Conservation (phyloP, 2,888 invertebrate genomes). For the Oxycera nigricornis region DNA sequence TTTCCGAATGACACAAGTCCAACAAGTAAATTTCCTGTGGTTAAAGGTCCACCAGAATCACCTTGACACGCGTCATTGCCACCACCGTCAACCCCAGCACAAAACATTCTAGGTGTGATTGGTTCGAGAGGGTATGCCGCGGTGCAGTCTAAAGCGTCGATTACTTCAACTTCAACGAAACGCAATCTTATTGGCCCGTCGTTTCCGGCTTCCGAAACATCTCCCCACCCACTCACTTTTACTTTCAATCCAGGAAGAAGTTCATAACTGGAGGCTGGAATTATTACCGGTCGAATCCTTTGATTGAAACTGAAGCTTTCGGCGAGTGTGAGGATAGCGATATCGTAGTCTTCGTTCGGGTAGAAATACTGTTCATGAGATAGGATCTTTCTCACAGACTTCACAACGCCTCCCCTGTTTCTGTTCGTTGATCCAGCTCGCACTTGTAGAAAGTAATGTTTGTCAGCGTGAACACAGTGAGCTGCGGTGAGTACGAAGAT, state of each 20-base stretch:
- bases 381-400: slow-evolving; percentile 58
- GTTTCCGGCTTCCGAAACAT: slow-evolving; percentile 44
- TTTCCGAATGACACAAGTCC: slow-evolving; percentile 44
- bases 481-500: slow-evolving; percentile 65
- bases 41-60: slow-evolving; percentile 44
- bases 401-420: slow-evolving; percentile 45
- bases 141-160: slow-evolving; percentile 38
- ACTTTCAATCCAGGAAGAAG: slow-evolving; percentile 38
- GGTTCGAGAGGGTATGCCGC: slow-evolving; percentile 48
- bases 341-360: slow-evolving; percentile 63
- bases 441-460: background rate
- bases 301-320: slow-evolving; percentile 15
- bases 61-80: slow-evolving; percentile 44
- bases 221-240: slow-evolving; percentile 47
- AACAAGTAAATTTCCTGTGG: slow-evolving; percentile 16
- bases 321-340: slow-evolving; percentile 62
- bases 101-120: slow-evolving; percentile 46
- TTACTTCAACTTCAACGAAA: slow-evolving; percentile 15
- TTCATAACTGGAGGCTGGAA: slow-evolving; percentile 36
- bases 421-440: slow-evolving; percentile 61
- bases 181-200: background rate
- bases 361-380: slow-evolving; percentile 62
- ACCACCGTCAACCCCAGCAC: slow-evolving; percentile 43
- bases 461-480: slow-evolving; percentile 62
- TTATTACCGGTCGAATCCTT: slow-evolving; percentile 29